These are phyloP conservation scores for Harmothoe impar DNA, from an alignment of 2,888 invertebrate genomes.

Conservation along the genomic window DNA sequence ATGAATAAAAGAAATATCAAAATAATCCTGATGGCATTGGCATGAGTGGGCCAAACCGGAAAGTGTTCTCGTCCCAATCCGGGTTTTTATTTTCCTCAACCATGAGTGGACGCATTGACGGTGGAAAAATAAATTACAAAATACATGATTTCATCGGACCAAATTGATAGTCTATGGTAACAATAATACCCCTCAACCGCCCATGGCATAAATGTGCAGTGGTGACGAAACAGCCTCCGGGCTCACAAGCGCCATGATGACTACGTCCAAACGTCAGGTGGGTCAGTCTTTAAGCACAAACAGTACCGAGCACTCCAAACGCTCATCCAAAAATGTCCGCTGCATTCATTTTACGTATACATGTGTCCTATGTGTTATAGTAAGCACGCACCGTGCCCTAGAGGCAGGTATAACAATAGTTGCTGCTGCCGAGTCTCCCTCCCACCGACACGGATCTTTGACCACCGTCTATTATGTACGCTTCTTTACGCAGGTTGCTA, in stretches of 20 bases:
- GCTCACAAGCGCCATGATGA: not conserved
- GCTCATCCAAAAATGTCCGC: not conserved
- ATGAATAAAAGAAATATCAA: not conserved
- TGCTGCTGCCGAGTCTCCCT: not conserved
- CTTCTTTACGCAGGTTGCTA: not conserved
- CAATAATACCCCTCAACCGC: not conserved
- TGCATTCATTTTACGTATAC: not conserved
- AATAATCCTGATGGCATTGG: slow-evolving; percentile 9
- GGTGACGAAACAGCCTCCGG: not conserved
- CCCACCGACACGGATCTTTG: not conserved
- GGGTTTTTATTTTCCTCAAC: not conserved
- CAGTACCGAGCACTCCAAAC: not conserved
- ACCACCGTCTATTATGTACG: not conserved
- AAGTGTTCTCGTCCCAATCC: not conserved
- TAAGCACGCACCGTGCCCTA: not conserved
- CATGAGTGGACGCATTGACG: not conserved
- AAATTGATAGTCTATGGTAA: not conserved
- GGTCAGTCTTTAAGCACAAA: not conserved
- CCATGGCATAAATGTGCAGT: not conserved
- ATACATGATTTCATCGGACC: not conserved
- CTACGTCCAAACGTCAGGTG: not conserved
- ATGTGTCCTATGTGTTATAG: too few relatives aligned
- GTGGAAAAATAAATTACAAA: slow-evolving; percentile 61
- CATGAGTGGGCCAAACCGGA: slow-evolving; percentile 20
- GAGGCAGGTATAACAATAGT: not conserved